phyloP scores from a whole-genome alignment of 2,888 invertebrate genomes.

The Tholera decimalis region DNA sequence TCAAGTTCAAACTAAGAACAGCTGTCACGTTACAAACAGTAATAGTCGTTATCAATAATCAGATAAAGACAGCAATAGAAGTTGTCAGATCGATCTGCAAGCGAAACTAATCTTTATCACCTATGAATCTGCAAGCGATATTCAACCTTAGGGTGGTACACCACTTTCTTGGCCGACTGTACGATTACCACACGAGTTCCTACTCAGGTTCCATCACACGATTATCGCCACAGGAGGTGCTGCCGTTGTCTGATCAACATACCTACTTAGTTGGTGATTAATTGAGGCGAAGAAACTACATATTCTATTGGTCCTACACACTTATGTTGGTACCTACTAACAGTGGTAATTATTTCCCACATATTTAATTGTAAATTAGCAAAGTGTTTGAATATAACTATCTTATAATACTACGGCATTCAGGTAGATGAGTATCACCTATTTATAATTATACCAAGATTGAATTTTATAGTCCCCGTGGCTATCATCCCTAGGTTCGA shows the following conservation, averaged over 20 bases:
- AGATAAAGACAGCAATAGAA: too few species aligned
- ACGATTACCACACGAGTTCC: neutral
- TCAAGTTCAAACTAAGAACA: too few species aligned
- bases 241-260: slow-evolving; percentile 10
- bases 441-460: neutral
- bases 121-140: too few species aligned
- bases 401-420: neutral
- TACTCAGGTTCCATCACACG: slow-evolving; percentile 14
- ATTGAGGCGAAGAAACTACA: slow-evolving; percentile 6
- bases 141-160: too few species aligned
- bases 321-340: slow-evolving; percentile 4
- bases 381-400: neutral
- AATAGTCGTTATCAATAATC: too few species aligned
- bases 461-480: neutral
- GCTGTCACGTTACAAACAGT: too few species aligned
- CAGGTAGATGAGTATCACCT: neutral
- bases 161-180: too few species aligned
- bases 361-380: neutral
- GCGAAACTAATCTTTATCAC: too few species aligned
- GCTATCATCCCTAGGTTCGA: slow-evolving; percentile 1
- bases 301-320: neutral
- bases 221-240: slow-evolving; percentile 31
- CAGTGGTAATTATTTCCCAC: slow-evolving; percentile 1
- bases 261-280: slow-evolving; percentile 3
- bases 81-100: too few species aligned